Percentiles rank a stretch among this genome's conserved stretches.
Evolutionary conservation across 2,888 invertebrate species (phyloP).

Genomic region (Apotomis betuletana): DNA sequence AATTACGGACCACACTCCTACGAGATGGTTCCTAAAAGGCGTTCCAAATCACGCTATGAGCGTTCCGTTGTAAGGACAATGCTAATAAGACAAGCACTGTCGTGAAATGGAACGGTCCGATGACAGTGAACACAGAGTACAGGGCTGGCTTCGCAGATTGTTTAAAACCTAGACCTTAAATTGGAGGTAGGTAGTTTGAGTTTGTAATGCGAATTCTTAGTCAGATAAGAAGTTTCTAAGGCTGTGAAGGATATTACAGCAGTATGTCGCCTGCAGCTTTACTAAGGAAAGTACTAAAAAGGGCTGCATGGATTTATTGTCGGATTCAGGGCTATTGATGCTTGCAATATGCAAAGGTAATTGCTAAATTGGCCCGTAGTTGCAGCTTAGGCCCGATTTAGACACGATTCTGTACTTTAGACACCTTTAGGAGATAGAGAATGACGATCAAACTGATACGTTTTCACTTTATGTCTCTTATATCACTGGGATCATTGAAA

Average conservation of each 20-base stretch:
- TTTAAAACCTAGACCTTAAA: background rate
- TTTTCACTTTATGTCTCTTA: background rate
- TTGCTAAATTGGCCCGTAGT: slow-evolving; percentile 32
- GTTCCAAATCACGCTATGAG: slow-evolving; percentile 71
- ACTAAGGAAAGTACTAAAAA: slow-evolving; percentile 41
- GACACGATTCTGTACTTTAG: slow-evolving; percentile 19
- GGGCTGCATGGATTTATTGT: slow-evolving; percentile 45
- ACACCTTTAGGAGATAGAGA: slow-evolving; percentile 4
- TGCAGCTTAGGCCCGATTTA: slow-evolving; percentile 15
- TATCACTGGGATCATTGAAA: too few relatives aligned
- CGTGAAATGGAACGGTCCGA: slow-evolving; percentile 64
- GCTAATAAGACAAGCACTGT: slow-evolving; percentile 71
- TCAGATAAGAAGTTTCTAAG: slow-evolving; percentile 8
- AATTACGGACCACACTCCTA: slow-evolving; percentile 49
- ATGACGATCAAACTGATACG: background rate
- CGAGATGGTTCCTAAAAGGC: slow-evolving; percentile 66
- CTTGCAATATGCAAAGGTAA: slow-evolving; percentile 38
- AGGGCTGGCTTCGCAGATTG: too few relatives aligned
- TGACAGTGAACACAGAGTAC: slow-evolving; percentile 64
- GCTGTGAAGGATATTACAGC: slow-evolving; percentile 49
- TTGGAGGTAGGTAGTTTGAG: background rate
- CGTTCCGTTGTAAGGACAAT: slow-evolving; percentile 68
- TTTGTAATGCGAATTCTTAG: background rate
- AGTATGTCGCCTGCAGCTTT: slow-evolving; percentile 39
- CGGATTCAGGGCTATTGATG: slow-evolving; percentile 36